A percentile compares a stretch with the other conserved stretches of the same genome.
Evolutionary conservation across 2,888 invertebrate genomes (phyloP).

Genomic region (Darwinula stevensoni): DNA sequence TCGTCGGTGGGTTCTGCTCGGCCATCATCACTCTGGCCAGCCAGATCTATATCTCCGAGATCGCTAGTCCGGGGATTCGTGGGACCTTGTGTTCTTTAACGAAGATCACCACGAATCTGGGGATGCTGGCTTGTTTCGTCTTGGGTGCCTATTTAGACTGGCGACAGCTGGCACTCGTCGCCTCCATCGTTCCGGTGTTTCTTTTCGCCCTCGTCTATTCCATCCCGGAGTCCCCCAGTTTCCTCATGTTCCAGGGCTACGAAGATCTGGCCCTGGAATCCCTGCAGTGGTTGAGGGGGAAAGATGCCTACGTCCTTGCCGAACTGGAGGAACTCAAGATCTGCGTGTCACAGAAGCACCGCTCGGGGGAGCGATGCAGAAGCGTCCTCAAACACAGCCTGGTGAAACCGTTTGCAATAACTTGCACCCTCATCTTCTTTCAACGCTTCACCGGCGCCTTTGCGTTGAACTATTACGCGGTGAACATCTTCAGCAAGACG

Average conservation of each 20-base stretch:
- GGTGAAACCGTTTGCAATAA: slow-evolving; percentile 41
- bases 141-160: slow-evolving; percentile 55
- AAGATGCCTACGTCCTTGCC: slow-evolving; percentile 39
- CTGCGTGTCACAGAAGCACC: too few species aligned
- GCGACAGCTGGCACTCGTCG: slow-evolving; percentile 50
- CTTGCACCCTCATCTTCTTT: slow-evolving; percentile 63
- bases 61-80: slow-evolving; percentile 53
- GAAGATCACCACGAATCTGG: slow-evolving; percentile 56
- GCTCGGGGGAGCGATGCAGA: slow-evolving; percentile 1
- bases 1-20: slow-evolving; percentile 51
- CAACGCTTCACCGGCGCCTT: slow-evolving; percentile 47
- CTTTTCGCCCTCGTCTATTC: slow-evolving; percentile 38
- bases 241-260: slow-evolving; percentile 39
- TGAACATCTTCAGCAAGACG: slow-evolving; percentile 55
- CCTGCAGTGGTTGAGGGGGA: slow-evolving; percentile 51
- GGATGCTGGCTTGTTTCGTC: slow-evolving; percentile 50
- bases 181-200: slow-evolving; percentile 42
- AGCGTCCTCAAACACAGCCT: slow-evolving; percentile 27
- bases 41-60: slow-evolving; percentile 67
- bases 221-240: slow-evolving; percentile 69
- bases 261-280: slow-evolving; percentile 40
- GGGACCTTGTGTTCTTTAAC: slow-evolving; percentile 59
- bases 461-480: slow-evolving; percentile 56
- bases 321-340: slow-evolving; percentile 38
- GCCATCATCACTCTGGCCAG: slow-evolving; percentile 43